Base-by-base conservation (phyloP, 92 coral and sea anemone genomes). In the Actinostola sp. region DNA sequence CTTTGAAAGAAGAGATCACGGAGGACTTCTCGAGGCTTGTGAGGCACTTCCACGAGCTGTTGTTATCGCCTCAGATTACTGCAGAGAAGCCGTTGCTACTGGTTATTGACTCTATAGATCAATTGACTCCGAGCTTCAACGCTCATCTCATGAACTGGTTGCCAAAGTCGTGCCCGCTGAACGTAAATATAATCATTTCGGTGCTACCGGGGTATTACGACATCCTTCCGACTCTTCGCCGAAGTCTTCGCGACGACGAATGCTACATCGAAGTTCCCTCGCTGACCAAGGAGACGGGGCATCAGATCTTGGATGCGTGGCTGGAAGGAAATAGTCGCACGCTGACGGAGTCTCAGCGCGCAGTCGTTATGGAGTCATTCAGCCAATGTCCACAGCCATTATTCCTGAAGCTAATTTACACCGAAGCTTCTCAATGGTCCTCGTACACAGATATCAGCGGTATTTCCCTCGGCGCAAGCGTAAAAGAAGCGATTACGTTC, bases 121-220 rank as follows among this genome's bases (percentile, higher is more conserved):
- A 90, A 48, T 74, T 90, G 13, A 82, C 89, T 14, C 61, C 96
- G 17, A 61, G 89, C 4, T 86, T 76, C 75, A 90, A 90, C 67
- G 96, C 96, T 6, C 92, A 90, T 62, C 66, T 86, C 17, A 90
- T 90, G 96, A 90, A 90, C 75, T 90, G 96, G 96, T 62, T 90
- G 24, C 96, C 88, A 4, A 90, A 90, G 53, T 34, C 70, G 8
- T 75, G 81, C 50, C 73, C 88, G 8, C 66, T 39, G 42, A 56
- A 61, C 69, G 71, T 86, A 15, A 90, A 86, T 63, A 82, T 90
- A 39, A 68, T 82, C 55, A 71, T 90, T 31, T 90, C 96, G 4
- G 96, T 90, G 17, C 34, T 90, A 15, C 96, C 96, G 27, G 81
- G 81, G 24, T 90, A 90, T 39, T 66, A 82, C 78, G 84, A 86